Evolutionary conservation across 1,140 invertebrate species (phyloP).

Genomic region (Conopomorpha cramerella): DNA sequence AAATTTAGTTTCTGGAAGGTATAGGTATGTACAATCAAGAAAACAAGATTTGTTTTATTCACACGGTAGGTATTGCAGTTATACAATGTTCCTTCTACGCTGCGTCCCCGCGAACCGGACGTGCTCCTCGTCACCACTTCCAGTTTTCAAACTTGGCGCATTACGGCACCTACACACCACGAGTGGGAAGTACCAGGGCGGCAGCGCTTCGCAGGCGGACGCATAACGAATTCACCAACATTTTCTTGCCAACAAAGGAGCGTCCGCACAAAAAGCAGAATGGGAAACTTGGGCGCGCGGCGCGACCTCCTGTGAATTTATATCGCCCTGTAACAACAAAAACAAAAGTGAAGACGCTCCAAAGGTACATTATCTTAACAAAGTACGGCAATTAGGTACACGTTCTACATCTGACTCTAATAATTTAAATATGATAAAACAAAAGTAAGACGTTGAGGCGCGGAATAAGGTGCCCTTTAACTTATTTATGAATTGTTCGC

Average conservation of each 20-base stretch:
- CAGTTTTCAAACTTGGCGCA: conserved; percentile 9
- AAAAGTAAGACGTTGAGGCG: conserved; percentile 40
- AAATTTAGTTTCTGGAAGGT: too few species aligned
- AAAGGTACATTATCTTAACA: conserved; percentile 61
- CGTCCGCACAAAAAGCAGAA: conserved; percentile 51
- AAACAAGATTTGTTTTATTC: too few species aligned
- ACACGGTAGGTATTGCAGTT: too few species aligned
- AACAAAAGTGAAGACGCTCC: conserved; percentile 57
- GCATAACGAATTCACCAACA: conserved; percentile 52
- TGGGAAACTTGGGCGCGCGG: conserved; percentile 45
- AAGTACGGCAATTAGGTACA: conserved; percentile 61
- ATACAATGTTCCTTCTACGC: too few species aligned
- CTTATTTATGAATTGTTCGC: conserved; percentile 59
- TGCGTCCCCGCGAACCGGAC: too few species aligned
- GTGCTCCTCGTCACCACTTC: too few species aligned
- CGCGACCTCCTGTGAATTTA: conserved; percentile 46
- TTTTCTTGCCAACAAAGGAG: conserved; percentile 26
- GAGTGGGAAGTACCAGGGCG: too few species aligned
- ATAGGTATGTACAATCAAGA: too few species aligned
- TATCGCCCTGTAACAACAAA: conserved; percentile 52
- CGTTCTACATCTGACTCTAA: conserved; percentile 59
- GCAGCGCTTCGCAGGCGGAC: too few species aligned
- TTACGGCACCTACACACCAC: conserved; percentile 20
- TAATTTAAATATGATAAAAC: conserved; percentile 62
- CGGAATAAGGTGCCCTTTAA: conserved; percentile 49